Percentiles rank a stretch among this genome's conserved stretches.
Evolutionary conservation across 2,797 vertebrate genomes (phyloP).

Genomic region (Hapalemur alaotrensis): DNA sequence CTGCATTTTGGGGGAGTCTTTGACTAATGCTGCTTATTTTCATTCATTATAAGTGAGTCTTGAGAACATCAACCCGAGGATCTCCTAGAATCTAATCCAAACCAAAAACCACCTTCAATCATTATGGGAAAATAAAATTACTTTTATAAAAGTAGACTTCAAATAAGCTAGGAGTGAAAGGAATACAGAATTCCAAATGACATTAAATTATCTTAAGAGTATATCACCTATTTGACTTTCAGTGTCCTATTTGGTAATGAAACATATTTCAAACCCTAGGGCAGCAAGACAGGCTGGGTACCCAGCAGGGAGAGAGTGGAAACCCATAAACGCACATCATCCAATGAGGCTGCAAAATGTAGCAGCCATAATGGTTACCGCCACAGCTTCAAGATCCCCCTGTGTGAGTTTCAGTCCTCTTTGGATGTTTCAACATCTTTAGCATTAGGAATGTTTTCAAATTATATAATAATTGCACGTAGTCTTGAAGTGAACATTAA

Average conservation of each 20-base stretch:
- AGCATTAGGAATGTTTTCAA: neutral
- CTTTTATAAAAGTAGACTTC: neutral
- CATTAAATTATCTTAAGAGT: neutral
- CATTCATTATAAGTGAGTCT: neutral
- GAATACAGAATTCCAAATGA: neutral
- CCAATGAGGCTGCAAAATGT: no score
- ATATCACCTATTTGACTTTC: neutral
- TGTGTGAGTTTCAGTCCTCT: neutral
- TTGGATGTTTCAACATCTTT: neutral
- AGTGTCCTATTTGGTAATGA: neutral
- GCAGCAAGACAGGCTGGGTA: neutral
- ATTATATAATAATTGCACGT: neutral
- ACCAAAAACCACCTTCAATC: neutral
- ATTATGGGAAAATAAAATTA: neutral
- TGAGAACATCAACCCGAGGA: neutral
- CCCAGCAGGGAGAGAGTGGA: neutral
- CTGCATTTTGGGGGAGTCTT: neutral
- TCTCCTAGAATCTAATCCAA: conserved; percentile 20
- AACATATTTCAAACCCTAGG: neutral
- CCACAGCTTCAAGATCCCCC: no score
- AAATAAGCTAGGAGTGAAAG: neutral
- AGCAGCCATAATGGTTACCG: neutral
- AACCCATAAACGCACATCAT: neutral
- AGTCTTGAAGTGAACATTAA: neutral
- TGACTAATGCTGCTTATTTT: conserved; percentile 36